A percentile compares a stretch with the other conserved stretches of the same genome.
These are phyloP conservation scores for Peromyscus eremicus DNA, from an alignment of 2,797 vertebrate genomes.

Conservation along the genomic window DNA sequence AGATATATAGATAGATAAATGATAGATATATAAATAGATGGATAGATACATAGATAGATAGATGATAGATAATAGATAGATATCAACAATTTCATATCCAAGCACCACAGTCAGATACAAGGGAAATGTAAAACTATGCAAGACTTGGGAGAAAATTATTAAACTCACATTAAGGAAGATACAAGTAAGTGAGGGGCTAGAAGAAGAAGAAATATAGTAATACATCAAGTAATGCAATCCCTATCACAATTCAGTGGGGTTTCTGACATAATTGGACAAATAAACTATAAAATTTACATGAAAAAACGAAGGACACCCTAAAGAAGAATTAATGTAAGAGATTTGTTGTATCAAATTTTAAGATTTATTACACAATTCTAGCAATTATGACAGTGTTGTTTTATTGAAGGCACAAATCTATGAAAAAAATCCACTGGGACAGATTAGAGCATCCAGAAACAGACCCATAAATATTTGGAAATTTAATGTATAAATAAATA, in stretches of 20 bases:
- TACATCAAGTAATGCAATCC: not conserved
- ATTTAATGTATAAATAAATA: not conserved
- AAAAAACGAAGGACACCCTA: not conserved
- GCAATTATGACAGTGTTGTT: not conserved
- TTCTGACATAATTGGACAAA: constrained; percentile 22
- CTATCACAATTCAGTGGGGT: not conserved
- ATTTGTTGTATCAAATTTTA: not conserved
- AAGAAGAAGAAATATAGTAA: not conserved
- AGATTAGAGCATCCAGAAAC: not conserved
- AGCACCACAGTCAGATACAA: not conserved
- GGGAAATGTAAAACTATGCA: not conserved
- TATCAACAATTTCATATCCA: not conserved
- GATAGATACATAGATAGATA: not conserved
- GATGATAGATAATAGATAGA: not conserved
- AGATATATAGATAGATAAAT: not conserved
- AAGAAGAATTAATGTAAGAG: not conserved
- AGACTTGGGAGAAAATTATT: not conserved
- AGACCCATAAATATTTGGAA: constrained; percentile 29
- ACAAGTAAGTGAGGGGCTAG: not conserved
- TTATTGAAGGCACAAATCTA: constrained; percentile 13
- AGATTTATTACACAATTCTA: not conserved
- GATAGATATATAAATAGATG: not conserved
- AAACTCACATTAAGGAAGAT: not conserved
- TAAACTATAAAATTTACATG: not conserved
- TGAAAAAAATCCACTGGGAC: not conserved